Base-by-base conservation (phyloP, 2,797 vertebrate genomes). In the Spondyliosoma cantharus region DNA sequence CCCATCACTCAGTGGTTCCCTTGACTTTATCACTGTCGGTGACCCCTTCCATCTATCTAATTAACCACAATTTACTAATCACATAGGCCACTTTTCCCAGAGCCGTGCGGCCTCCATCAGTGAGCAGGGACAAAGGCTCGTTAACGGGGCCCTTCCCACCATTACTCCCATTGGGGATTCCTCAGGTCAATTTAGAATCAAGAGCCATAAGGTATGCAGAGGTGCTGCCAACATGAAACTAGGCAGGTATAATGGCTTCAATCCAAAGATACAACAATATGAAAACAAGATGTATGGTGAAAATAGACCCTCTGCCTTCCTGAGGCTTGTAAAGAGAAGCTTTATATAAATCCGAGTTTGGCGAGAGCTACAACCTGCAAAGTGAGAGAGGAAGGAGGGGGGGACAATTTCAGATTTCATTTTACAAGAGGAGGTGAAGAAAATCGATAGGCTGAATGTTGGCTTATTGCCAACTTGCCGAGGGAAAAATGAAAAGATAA, bases 11-110 rank as follows among this genome's bases (percentile, higher is more conserved):
- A 93, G 93, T 29, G 92, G 92, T 89, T 94, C 92, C 93, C 89
- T 93, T 90, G 90, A 95, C 94, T 95, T 95, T 90, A 91, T 94
- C 94, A 92, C 90, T 91, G 91, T 85, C 80, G 87, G 81, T 95
- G 94, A 96, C 94, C 94, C 94, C 94, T 93, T 95, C 94, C 94
- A 95, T 92, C 95, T 89, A 96, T 94, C 94, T 93, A 95, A 96
- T 97, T 97, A 96, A 91, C 94, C 93, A 91, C 85, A 94, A 95
- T 95, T 94, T 95, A 93, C 91, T 93, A 95, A 91, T 96, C 93
- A 95, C 54, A 88, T 49, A 90, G 90, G 90, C 87, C 25, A 88
- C 87, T 90, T 93, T 93, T 94, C 90, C 92, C 80, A 87, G 90
- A 92, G 91, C 89, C 68, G 71, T 74, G 87, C 76, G 86, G 58